Percentiles rank a stretch among this genome's conserved stretches.
These are phyloP conservation scores for Spilosoma lubricipeda DNA, from an alignment of 2,888 invertebrate genomes.

Conservation along the genomic window DNA sequence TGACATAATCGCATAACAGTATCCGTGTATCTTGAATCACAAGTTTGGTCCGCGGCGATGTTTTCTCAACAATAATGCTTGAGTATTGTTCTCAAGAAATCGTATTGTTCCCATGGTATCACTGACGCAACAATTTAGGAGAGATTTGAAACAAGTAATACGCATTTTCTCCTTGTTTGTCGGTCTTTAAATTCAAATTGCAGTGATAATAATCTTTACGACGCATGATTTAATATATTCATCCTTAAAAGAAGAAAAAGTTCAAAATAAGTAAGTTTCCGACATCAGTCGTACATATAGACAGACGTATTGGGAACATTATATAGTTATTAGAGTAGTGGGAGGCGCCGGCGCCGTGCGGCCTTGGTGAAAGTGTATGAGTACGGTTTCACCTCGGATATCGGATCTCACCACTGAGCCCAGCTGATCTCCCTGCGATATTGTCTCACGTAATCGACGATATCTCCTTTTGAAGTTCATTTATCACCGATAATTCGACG, in stretches of 20 bases:
- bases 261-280: constrained; percentile 19
- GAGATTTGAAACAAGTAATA: constrained; percentile 17
- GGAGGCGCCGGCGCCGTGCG: constrained; percentile 67
- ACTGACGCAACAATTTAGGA: constrained; percentile 10
- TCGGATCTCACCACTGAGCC: constrained; percentile 44
- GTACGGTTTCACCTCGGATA: constrained; percentile 71
- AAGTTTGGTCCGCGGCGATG: constrained; percentile 27
- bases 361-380: constrained; percentile 80
- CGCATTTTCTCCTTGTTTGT: constrained; percentile 9
- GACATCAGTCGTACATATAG: constrained; percentile 25
- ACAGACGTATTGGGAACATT: constrained; percentile 39
- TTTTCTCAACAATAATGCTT: constrained; percentile 18
- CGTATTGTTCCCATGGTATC: constrained; percentile 18
- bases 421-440: constrained; percentile 59
- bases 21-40: constrained; percentile 66
- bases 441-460: constrained; percentile 50
- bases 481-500: constrained; percentile 25
- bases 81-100: constrained; percentile 18
- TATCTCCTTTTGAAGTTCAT: constrained; percentile 53
- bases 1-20: constrained; percentile 67
- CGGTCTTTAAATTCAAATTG: neutral
- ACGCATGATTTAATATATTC: constrained; percentile 8
- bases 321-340: constrained; percentile 47
- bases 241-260: constrained; percentile 14
- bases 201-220: constrained; percentile 18